These are phyloP conservation scores for Tragopan temminckii DNA, from an alignment of 2,797 vertebrate species.

Conservation along the genomic window DNA sequence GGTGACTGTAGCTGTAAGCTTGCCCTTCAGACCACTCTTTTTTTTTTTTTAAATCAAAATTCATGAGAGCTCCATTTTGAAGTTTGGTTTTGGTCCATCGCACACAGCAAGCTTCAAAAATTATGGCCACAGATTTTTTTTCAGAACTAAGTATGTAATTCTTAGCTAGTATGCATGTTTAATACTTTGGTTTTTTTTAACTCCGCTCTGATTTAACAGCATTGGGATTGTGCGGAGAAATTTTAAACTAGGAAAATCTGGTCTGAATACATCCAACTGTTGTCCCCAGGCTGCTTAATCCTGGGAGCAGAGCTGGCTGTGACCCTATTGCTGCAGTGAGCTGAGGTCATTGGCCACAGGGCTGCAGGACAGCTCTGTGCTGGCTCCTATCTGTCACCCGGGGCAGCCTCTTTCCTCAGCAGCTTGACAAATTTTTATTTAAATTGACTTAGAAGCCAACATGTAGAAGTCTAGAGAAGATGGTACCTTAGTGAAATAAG, in stretches of 20 bases:
- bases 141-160: neutral
- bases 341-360: neutral
- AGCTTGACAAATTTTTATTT: neutral
- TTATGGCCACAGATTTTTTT: neutral
- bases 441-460: neutral
- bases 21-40: neutral
- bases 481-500: neutral
- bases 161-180: neutral
- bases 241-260: neutral
- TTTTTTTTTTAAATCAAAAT: neutral
- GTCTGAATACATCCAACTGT: neutral
- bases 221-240: neutral
- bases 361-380: neutral
- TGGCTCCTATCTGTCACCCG: neutral
- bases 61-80: neutral
- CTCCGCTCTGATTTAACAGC: neutral
- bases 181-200: neutral
- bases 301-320: neutral
- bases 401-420: neutral
- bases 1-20: neutral
- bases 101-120: neutral
- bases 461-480: neutral
- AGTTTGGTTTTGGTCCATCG: neutral
- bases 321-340: neutral
- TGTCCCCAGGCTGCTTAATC: accelerated